These are phyloP conservation scores for Antheraea yamamai DNA, from an alignment of 2,888 invertebrate genomes.

Conservation along the genomic window DNA sequence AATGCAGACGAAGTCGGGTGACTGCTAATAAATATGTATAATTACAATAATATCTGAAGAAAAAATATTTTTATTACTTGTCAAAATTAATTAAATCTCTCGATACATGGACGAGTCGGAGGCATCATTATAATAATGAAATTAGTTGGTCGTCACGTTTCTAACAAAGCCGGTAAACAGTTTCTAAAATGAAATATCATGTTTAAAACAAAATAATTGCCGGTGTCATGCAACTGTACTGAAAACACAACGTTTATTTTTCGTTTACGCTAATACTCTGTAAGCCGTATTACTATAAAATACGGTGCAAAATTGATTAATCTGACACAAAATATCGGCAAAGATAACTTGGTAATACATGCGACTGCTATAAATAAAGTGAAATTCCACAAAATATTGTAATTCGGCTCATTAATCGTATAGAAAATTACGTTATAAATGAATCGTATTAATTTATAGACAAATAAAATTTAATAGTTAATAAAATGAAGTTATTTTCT, in stretches of 20 bases:
- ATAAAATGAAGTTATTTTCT: not conserved
- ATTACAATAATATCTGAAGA: not conserved
- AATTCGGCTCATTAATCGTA: constrained; percentile 51
- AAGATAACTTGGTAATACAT: not conserved
- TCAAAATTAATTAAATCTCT: constrained; percentile 37
- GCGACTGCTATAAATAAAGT: constrained; percentile 43
- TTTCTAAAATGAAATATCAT: constrained; percentile 48
- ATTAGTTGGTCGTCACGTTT: constrained; percentile 48
- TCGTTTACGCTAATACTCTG: not conserved
- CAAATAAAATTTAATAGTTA: constrained; percentile 16
- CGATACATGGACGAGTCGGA: constrained; percentile 32
- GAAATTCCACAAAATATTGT: constrained; percentile 49
- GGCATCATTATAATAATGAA: constrained; percentile 44
- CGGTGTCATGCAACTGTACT: not conserved
- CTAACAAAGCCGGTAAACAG: constrained; percentile 43
- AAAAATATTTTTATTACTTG: constrained; percentile 31
- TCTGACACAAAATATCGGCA: constrained; percentile 17
- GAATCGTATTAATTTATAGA: constrained; percentile 20
- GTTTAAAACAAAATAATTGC: constrained; percentile 47
- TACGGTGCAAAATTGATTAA: constrained; percentile 23
- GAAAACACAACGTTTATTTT: not conserved
- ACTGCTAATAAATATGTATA: not conserved
- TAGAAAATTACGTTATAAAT: constrained; percentile 32
- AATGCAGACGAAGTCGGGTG: no score
- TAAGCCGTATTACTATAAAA: not conserved